Evolutionary conservation across 35 echinoderm and acorn worm species (phyloP), one percentile per base, ranked within the genome.

Genomic region (Ophioderma brevispina): DNA sequence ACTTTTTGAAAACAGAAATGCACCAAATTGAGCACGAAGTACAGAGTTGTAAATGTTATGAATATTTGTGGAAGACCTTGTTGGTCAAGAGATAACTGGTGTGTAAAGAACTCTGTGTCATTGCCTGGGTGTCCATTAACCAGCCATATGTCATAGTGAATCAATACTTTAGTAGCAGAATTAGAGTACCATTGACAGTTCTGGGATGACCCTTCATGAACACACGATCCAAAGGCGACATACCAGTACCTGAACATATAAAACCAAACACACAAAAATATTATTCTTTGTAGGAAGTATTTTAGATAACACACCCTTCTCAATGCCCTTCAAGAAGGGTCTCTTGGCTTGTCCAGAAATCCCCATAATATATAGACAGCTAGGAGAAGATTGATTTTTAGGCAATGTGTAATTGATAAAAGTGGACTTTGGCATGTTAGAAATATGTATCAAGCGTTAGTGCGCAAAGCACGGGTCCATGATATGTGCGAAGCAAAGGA

Each of bases 101-200:
- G 59, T 70, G 59, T 25, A 70, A 70, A 70, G 59, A 70, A 30
- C 23, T 6, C 28, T 18, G 59, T 70, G 15, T 18, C n/a, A 25
- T 70, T 70, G 10, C 28, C 59, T 70, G 59, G 59, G 28, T 25
- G 23, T 8, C 59, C 59, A 30, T 70, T 70, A 25, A 70, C 59
- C 10, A 70, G 59, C 59, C 59, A 70, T 6, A 70, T 70, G 59
- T 70, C 59, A 70, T 70, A 70, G 59, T 70, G 59, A 70, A 70
- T 3, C n/a, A 25, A 25, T 6, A 70, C 3, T 70, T 70, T 3
- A 13, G 59, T 15, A 25, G 5, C n/a, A 18, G 2, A 2, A 52
- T 11, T 52, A 15, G 59, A 25, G 23, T 70, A 30, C 59, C 59
- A 70, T 13, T 70, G 10, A 30, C 59, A 70, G 28, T 30, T 30